These are phyloP conservation scores for Grammomys dolichurus DNA, from an alignment of 2,113 vertebrate species.

Conservation along the genomic window DNA sequence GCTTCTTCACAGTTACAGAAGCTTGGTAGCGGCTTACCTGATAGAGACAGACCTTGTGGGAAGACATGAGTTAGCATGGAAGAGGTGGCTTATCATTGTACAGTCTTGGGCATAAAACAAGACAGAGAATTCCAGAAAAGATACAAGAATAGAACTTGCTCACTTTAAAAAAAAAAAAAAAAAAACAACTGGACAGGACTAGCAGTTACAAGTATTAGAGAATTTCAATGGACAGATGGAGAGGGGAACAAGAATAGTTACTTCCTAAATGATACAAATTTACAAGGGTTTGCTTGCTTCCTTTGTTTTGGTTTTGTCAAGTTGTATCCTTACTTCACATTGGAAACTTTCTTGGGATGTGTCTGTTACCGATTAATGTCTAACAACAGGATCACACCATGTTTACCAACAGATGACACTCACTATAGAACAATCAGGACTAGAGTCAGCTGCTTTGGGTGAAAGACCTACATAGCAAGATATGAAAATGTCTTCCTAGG, in stretches of 20 bases:
- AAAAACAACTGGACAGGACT: not conserved
- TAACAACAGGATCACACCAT: not conserved
- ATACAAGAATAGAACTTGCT: not conserved
- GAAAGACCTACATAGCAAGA: not conserved
- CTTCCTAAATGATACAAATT: constrained; percentile 39
- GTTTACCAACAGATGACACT: not conserved
- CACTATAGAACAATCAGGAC: not conserved
- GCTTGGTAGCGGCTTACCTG: not conserved
- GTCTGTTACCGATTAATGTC: constrained; percentile 17
- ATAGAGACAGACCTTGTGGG: not conserved
- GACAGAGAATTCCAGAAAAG: not conserved
- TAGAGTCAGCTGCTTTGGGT: not conserved
- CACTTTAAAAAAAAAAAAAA: not conserved
- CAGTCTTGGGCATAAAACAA: not conserved
- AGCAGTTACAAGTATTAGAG: not conserved
- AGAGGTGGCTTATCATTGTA: not conserved
- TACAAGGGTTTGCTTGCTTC: not conserved
- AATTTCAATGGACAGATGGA: not conserved
- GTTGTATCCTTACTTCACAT: not conserved
- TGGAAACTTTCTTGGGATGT: constrained; percentile 3
- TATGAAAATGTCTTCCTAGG: not conserved
- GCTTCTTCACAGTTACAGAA: not conserved
- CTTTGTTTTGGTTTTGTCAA: constrained; percentile 32
- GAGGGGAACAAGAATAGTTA: not conserved
- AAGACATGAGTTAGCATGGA: not conserved